Conservation (phyloP, 2,797 vertebrate genomes). For the Channa striata region DNA sequence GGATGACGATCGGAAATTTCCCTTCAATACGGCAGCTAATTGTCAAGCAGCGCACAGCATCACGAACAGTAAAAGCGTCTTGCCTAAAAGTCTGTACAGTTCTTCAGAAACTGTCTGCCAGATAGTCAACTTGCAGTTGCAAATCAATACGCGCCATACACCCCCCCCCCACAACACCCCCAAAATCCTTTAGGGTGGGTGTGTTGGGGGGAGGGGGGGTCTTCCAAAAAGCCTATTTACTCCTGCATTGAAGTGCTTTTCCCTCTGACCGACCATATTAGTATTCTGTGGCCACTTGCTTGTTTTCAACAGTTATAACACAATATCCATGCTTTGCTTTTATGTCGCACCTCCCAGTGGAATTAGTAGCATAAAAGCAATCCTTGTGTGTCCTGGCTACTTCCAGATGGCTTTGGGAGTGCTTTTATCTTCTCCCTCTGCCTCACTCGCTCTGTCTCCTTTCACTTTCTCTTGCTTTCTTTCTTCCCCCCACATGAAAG, state of each 20-base stretch:
- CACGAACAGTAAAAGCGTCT: neutral
- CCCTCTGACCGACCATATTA: constrained; percentile 76
- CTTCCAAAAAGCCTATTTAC: constrained; percentile 70
- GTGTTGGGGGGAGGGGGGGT: neutral
- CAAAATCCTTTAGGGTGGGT: constrained; percentile 36
- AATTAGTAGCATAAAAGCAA: constrained; percentile 86
- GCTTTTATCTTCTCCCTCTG: constrained; percentile 84
- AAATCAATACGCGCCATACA: constrained; percentile 56
- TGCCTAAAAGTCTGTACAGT: neutral
- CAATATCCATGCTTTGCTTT: constrained; percentile 86
- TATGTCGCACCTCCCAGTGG: constrained; percentile 85
- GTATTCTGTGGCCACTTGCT: constrained; percentile 83
- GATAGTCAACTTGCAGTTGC: constrained; percentile 43
- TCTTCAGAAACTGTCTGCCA: constrained; percentile 30
- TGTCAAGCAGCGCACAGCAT: neutral
- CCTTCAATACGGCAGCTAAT: constrained; percentile 1
- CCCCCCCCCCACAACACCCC: neutral
- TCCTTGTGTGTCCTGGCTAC: constrained; percentile 87
- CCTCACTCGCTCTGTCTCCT: constrained; percentile 71
- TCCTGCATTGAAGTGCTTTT: constrained; percentile 68
- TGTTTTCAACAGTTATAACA: constrained; percentile 87
- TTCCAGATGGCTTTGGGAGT: constrained; percentile 87
- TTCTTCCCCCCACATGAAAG: constrained; percentile 83
- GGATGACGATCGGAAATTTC: neutral
- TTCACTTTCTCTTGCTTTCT: constrained; percentile 73